Conservation (phyloP, 2,113 vertebrate genomes). For the Suricata suricatta region DNA sequence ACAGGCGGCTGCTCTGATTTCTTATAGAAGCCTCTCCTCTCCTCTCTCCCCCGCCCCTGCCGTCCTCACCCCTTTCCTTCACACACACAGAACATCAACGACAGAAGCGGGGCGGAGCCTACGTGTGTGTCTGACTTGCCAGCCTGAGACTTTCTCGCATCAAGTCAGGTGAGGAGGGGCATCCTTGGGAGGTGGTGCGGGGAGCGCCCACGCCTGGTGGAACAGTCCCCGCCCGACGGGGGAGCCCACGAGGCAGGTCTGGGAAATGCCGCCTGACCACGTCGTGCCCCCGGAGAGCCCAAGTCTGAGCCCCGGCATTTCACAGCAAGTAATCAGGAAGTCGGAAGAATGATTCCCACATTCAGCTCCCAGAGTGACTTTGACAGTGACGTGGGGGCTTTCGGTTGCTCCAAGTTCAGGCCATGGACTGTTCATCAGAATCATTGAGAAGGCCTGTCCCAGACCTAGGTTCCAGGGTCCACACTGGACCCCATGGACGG, state of each 20-base stretch:
- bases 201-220: too few species aligned
- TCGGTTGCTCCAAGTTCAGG: background rate
- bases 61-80: background rate
- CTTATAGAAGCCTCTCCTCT: too few species aligned
- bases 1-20: accelerated
- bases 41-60: too few species aligned
- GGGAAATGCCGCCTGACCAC: too few species aligned
- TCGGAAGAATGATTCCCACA: background rate
- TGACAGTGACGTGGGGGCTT: background rate
- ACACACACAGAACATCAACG: accelerated
- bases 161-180: accelerated
- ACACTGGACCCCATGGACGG: accelerated
- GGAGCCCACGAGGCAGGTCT: accelerated
- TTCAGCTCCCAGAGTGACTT: background rate
- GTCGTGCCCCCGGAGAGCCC: background rate
- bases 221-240: background rate
- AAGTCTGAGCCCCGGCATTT: accelerated
- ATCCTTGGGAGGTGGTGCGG: background rate
- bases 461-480: background rate
- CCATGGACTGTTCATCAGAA: background rate
- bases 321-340: background rate
- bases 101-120: background rate
- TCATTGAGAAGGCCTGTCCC: accelerated
- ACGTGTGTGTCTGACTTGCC: accelerated
- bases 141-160: background rate